phyloP scores from a whole-genome alignment of 2,888 invertebrate species.

The Petrolisthes manimaculis region DNA sequence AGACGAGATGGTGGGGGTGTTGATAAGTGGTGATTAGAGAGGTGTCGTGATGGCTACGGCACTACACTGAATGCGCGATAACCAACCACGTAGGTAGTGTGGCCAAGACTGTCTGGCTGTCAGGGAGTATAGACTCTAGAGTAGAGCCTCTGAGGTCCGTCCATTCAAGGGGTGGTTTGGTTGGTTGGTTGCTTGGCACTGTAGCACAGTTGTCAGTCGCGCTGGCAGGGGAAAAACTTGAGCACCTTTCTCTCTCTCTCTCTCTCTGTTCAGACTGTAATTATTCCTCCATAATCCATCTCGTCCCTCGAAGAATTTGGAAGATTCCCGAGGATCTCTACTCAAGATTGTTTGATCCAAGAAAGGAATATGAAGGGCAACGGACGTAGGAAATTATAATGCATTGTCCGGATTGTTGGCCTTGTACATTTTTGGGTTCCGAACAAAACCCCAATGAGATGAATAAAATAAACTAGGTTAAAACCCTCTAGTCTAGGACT shows the following conservation, averaged over 20 bases:
- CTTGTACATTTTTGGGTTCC: no score
- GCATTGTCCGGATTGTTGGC: no score
- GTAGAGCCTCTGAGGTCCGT: no score
- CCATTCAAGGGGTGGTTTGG: not conserved
- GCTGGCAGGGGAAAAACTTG: not conserved
- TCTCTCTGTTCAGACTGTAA: not conserved
- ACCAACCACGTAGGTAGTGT: constrained; percentile 5
- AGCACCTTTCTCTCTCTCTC: not conserved
- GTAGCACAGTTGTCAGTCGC: not conserved
- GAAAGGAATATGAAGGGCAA: no score
- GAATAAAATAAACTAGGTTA: no score
- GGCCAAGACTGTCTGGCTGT: not conserved
- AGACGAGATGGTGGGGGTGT: not conserved
- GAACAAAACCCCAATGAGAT: no score
- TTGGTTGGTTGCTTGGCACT: not conserved
- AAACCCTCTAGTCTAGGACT: no score
- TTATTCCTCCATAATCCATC: not conserved
- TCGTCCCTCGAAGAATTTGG: not conserved
- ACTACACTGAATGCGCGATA: constrained; percentile 59
- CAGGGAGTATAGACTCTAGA: no score
- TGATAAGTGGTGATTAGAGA: not conserved
- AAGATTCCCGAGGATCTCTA: no score
- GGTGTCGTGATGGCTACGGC: constrained; percentile 46
- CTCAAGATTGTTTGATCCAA: no score
- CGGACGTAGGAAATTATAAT: no score